phyloP scores from a whole-genome alignment of 64 coral and sea anemone genomes.

The Dendrophyllia cribrosa region DNA sequence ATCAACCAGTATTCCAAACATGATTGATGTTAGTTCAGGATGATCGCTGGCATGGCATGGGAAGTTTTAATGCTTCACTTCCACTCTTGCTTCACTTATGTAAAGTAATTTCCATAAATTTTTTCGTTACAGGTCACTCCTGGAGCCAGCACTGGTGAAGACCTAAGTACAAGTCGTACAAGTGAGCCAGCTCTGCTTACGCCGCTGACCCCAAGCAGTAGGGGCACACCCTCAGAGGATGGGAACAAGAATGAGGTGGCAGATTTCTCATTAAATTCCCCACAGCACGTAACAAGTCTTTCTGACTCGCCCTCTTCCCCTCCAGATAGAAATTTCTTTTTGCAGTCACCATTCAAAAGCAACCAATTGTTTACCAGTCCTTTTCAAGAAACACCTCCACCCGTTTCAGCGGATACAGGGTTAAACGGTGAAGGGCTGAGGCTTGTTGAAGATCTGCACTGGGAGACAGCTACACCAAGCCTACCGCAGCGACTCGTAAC shows the following conservation, averaged over 20 bases:
- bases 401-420: background rate
- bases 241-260: background rate
- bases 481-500: constrained; percentile 1
- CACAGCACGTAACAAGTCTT: background rate
- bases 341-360: background rate
- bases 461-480: constrained; percentile 28
- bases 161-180: background rate
- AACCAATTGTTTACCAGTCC: background rate
- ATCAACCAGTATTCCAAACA: background rate
- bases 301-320: constrained; percentile 8
- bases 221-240: constrained; percentile 44
- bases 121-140: constrained; percentile 40
- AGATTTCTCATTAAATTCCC: constrained; percentile 36
- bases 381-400: constrained; percentile 7
- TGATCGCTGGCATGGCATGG: too few relatives aligned
- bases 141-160: constrained; percentile 13
- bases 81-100: too few relatives aligned
- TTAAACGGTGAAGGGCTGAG: background rate
- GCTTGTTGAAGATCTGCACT: background rate
- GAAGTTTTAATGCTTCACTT: too few relatives aligned
- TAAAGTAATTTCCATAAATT: background rate
- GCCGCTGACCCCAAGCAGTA: constrained; percentile 53
- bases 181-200: constrained; percentile 46
- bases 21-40: too few relatives aligned
- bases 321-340: background rate